phyloP scores from a whole-genome alignment of 2,113 vertebrate genomes.

The Danionella cerebrum region DNA sequence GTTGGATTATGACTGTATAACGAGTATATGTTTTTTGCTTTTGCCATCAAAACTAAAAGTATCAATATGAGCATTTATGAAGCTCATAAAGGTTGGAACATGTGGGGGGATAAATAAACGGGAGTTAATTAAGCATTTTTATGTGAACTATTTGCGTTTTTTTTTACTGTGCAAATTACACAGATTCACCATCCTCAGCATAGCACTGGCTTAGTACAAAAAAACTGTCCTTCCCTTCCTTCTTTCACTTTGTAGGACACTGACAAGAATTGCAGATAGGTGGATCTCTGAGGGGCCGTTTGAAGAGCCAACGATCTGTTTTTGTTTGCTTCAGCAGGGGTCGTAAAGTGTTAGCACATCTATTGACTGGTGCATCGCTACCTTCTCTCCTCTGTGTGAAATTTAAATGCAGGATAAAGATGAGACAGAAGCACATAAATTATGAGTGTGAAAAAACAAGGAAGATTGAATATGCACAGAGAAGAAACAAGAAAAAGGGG shows the following conservation, averaged over 20 bases:
- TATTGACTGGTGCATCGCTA: constrained; percentile 22
- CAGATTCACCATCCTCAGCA: background rate
- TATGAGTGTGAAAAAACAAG: constrained; percentile 22
- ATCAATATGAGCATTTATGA: no score
- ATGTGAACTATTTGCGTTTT: no score
- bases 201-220: background rate
- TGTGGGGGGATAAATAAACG: no score
- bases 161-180: background rate
- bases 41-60: no score
- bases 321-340: constrained; percentile 34
- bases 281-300: constrained; percentile 15
- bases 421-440: constrained; percentile 40
- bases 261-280: constrained; percentile 11
- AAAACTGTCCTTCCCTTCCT: constrained; percentile 23
- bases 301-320: constrained; percentile 35
- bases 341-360: constrained; percentile 36
- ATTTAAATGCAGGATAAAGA: constrained; percentile 52
- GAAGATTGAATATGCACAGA: background rate
- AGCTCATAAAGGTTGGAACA: no score
- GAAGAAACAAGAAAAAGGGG: constrained; percentile 11
- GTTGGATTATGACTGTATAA: no score
- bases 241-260: constrained; percentile 18
- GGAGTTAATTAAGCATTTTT: no score
- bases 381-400: constrained; percentile 40
- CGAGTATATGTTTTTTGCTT: no score